These are phyloP conservation scores for Nothobranchius kuhntae DNA, from an alignment of 2,113 vertebrate genomes.

Conservation along the genomic window DNA sequence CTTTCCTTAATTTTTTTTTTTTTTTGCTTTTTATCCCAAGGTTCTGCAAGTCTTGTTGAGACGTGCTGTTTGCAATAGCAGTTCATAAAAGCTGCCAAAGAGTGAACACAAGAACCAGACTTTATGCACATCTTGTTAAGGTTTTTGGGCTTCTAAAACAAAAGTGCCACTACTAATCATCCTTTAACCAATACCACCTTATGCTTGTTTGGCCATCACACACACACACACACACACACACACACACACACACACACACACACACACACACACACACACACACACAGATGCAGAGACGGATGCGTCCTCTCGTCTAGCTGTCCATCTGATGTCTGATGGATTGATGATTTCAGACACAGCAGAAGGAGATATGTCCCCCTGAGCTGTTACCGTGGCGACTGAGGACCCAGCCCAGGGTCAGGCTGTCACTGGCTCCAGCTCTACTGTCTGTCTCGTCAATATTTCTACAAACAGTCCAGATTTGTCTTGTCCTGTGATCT, in stretches of 20 bases:
- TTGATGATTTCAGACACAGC: slow-evolving; percentile 74
- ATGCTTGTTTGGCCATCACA: slow-evolving; percentile 58
- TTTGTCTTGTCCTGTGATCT: slow-evolving; percentile 8
- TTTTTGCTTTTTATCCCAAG: neutral
- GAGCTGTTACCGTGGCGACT: slow-evolving; percentile 71
- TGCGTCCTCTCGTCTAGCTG: slow-evolving; percentile 47
- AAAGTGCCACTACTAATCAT: slow-evolving; percentile 49
- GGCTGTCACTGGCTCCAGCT: slow-evolving; percentile 62
- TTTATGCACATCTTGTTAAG: neutral
- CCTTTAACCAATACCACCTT: slow-evolving; percentile 49
- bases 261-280: slow-evolving; percentile 7
- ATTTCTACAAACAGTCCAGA: slow-evolving; percentile 47
- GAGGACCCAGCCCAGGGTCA: slow-evolving; percentile 72
- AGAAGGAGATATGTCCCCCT: slow-evolving; percentile 52
- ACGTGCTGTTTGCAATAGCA: neutral
- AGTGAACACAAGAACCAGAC: slow-evolving; percentile 8
- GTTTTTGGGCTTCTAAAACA: slow-evolving; percentile 20
- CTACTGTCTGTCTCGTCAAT: slow-evolving; percentile 42
- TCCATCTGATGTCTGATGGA: slow-evolving; percentile 73
- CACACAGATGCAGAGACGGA: slow-evolving; percentile 21
- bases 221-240: slow-evolving; percentile 19
- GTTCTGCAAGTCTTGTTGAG: slow-evolving; percentile 1
- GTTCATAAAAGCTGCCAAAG: slow-evolving; percentile 5
- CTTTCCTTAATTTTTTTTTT: neutral
- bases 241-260: slow-evolving; percentile 4